Conservation (phyloP, 2,113 vertebrate genomes). For the Cnemophilus loriae region DNA sequence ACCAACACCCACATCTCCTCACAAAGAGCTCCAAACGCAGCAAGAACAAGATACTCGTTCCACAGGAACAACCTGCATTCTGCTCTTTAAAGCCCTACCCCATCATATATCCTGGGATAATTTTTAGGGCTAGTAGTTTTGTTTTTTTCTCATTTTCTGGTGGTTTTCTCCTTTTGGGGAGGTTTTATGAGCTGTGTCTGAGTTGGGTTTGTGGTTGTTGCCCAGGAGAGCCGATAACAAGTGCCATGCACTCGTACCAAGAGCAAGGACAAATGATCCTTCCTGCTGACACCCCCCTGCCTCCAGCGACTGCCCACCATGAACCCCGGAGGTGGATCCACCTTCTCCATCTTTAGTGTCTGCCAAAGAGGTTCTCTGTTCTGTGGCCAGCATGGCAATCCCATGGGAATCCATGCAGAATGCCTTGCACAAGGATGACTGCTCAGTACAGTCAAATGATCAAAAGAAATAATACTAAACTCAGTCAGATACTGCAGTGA, state of each 20-base stretch:
- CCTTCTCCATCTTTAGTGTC: neutral
- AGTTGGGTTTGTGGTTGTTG: neutral
- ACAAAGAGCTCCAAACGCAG: neutral
- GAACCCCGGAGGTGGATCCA: neutral
- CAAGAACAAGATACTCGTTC: neutral
- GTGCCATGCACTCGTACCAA: fast-evolving
- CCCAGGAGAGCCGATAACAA: neutral
- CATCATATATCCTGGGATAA: neutral
- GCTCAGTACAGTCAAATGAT: neutral
- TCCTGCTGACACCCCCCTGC: neutral
- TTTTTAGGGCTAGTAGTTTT: neutral
- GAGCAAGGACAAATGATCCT: neutral
- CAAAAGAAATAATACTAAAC: neutral
- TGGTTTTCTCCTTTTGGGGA: neutral
- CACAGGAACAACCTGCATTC: neutral
- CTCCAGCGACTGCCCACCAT: neutral
- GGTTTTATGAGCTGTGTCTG: neutral
- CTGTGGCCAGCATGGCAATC: neutral
- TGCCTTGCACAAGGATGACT: neutral
- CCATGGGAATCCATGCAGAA: neutral
- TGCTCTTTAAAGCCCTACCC: neutral
- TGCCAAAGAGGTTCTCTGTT: neutral
- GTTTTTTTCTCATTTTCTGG: neutral
- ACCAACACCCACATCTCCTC: neutral
- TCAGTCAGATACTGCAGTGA: neutral